Base-by-base conservation (phyloP, 2,888 invertebrate species). In the Ormyrus nitidulus region DNA sequence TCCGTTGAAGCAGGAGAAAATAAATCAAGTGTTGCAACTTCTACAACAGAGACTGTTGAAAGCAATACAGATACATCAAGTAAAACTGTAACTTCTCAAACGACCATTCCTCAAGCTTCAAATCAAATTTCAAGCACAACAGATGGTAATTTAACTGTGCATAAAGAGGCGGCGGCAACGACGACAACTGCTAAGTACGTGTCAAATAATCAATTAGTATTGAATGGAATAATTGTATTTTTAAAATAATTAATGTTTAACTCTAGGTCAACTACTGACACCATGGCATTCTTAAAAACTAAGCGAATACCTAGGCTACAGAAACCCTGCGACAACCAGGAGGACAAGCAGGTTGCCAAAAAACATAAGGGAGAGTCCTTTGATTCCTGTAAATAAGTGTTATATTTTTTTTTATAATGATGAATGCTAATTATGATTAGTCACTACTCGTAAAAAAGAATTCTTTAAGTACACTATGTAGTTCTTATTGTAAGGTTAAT, bases 381-480 rank as follows among this genome's bases (percentile, higher is more conserved):
- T 83, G 88, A 90, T 87, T 87, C 89, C 85, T 90, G 90, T 90
- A 90, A 90, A 90, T 90, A 90, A 90, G 89, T 85, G 85, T 87
- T 87, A 86, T 79, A 84, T 85, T 85, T 86, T 84, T 78, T 79
- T 79, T 79, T 81, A 79, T 84, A 82, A 85, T 83, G 85, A 85
- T 79, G 49, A 73, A 62, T 77, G 82, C 81, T 84, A 85, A 81
- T 81, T 83, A 82, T 79, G 83, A 71, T 84, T 83, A 86, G 84
- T 83, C 82, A 82, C 53, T 82, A 83, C 75, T 79, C 82, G 80
- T 83, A 81, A 83, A 83, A 69, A 77, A 78, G 71, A 83, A 84
- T 83, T 85, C 86, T 88, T 88, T 88, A 87, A 88, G 86, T 84
- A 87, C 87, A 88, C 86, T 84, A 88, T 90, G 89, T 90, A 90